Evolutionary conservation across 2,797 vertebrate species (phyloP), one percentile per base, ranked within the genome.

Genomic region (Cottoperca gobio): DNA sequence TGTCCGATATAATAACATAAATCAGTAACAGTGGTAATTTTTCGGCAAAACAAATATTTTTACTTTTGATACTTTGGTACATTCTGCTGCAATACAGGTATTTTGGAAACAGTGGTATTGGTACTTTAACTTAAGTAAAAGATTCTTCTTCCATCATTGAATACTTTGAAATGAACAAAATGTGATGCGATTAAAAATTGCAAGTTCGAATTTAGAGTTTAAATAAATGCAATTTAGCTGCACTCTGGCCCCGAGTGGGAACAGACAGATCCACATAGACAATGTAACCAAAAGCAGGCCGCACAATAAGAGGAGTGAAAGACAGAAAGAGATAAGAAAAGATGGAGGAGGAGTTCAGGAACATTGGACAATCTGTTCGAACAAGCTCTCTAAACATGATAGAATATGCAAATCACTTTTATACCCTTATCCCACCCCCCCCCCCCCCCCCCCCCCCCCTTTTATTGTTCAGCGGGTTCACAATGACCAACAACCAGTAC

Each of bases 351-450:
- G 46, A 59, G 35, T 10, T 46, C 17, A 57, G 73, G 60, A 46
- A 68, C 54, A 68, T 7, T 19, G 5, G 1, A 73, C 58, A 67
- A 61, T 19, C 69, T 73, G 53, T 62, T 74, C 8, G 24, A 52
- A 82, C n/a, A 33, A 43, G 59, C 37, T 63, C 14, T 46, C 21
- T 50, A 49, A 79, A 83, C 53, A 64, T 46, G 64, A 42, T 0
- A 46, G 19, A 54, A 43, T 35, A 76, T 53, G 65, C 68, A 84
- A 66, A 75, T 83, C 33, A 48, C 55, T 10, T 61, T 64, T 31
- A 49, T 14, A 19, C 12, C 31, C 12, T 0, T n/a, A 53, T 62
- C 40, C 61, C 54, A 11, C n/a, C n/a, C n/a, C n/a, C n/a, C n/a
- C n/a, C n/a, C n/a, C n/a, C n/a, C n/a, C n/a, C n/a, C n/a, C n/a